Percentiles rank a stretch among this genome's conserved stretches.
These are phyloP conservation scores for Cottus gobio DNA, from an alignment of 2,113 vertebrate genomes.

Conservation along the genomic window DNA sequence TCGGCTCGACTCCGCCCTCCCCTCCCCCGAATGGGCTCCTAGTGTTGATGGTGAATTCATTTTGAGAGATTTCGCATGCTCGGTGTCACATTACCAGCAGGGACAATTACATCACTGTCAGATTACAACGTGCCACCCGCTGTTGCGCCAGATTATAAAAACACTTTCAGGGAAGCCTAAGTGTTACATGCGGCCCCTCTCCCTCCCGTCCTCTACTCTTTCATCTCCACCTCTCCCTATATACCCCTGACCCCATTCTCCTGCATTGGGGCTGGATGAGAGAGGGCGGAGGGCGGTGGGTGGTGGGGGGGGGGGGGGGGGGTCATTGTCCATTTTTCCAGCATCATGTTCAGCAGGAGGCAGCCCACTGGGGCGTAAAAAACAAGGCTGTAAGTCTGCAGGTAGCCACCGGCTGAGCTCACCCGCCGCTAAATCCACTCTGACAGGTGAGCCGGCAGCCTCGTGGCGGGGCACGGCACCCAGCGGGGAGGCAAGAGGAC, in stretches of 20 bases:
- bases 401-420: slow-evolving; percentile 72
- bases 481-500: slow-evolving; percentile 53
- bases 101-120: slow-evolving; percentile 68
- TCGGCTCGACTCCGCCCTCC: slow-evolving; percentile 1
- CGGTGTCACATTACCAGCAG: slow-evolving; percentile 52
- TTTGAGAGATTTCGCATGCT: slow-evolving; percentile 52
- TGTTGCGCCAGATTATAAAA: slow-evolving; percentile 42
- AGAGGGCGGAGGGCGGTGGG: not conserved
- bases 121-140: slow-evolving; percentile 39
- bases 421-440: slow-evolving; percentile 76
- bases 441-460: slow-evolving; percentile 79
- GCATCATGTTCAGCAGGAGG: slow-evolving; percentile 66
- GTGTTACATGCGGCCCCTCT: not conserved
- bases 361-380: slow-evolving; percentile 73
- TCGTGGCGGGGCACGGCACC: slow-evolving; percentile 50
- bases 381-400: slow-evolving; percentile 66
- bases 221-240: not conserved
- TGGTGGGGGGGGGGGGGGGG: not conserved
- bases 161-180: slow-evolving; percentile 34
- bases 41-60: slow-evolving; percentile 57
- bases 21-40: slow-evolving; percentile 32
- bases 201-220: not conserved
- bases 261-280: not conserved
- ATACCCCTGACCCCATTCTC: not conserved
- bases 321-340: slow-evolving; percentile 52